phyloP scores from a whole-genome alignment of 2,888 invertebrate species.

The Ochropacha duplaris region DNA sequence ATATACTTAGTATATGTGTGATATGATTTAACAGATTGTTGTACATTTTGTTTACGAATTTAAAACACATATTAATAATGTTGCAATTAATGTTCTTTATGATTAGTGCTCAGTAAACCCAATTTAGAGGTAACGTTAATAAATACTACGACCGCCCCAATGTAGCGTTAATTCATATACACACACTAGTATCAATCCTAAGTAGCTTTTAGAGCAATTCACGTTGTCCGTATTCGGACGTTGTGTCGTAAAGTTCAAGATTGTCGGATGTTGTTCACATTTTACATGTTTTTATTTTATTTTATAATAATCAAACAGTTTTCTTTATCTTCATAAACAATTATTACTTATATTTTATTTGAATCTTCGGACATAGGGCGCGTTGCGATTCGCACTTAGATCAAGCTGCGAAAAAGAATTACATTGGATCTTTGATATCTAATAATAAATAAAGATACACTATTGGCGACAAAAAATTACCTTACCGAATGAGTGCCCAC shows the following conservation, averaged over 20 bases:
- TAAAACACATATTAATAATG: neutral
- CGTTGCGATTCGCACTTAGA: no score
- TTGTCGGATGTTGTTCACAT: slow-evolving; percentile 23
- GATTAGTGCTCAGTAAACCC: slow-evolving; percentile 18
- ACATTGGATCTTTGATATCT: no score
- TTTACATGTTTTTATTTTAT: slow-evolving; percentile 12
- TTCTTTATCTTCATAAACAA: neutral
- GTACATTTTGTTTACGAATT: slow-evolving; percentile 2
- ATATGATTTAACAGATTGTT: neutral
- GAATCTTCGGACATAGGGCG: no score
- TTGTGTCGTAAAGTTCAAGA: slow-evolving; percentile 20
- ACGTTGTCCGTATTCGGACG: slow-evolving; percentile 51
- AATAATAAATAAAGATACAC: no score
- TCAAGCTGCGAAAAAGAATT: no score
- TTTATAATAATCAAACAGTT: neutral
- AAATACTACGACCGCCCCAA: slow-evolving; percentile 47
- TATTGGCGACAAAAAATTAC: no score
- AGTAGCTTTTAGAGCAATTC: slow-evolving; percentile 26
- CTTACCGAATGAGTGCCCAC: no score
- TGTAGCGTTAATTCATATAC: slow-evolving; percentile 31
- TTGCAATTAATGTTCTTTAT: neutral
- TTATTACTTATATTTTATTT: no score
- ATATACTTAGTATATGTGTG: slow-evolving; percentile 1
- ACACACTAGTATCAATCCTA: neutral
- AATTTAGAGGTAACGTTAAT: slow-evolving; percentile 11